phyloP scores from a whole-genome alignment of 2,113 vertebrate genomes.

The Hystrix cristata region DNA sequence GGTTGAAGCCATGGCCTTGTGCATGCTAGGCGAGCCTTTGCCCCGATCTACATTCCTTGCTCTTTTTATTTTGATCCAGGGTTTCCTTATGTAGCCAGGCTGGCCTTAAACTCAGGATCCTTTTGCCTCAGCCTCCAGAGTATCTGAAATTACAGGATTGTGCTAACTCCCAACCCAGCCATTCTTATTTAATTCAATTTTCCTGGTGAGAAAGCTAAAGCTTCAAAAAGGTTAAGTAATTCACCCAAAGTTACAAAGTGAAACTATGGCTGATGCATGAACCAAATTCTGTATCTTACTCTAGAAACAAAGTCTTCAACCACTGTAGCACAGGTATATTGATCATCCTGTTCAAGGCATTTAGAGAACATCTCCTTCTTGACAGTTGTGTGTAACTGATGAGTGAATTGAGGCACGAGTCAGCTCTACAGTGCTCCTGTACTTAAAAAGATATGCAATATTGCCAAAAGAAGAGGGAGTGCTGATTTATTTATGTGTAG shows the following conservation, averaged over 20 bases:
- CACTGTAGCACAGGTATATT: neutral
- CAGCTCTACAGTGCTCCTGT: neutral
- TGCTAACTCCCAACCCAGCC: neutral
- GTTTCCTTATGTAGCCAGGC: neutral
- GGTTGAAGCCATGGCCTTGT: neutral
- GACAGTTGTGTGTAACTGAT: neutral
- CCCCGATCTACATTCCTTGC: neutral
- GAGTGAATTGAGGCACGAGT: neutral
- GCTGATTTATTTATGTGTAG: neutral
- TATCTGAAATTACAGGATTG: too few relatives aligned
- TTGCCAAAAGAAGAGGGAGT: neutral
- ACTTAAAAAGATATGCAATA: neutral
- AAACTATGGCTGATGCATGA: neutral
- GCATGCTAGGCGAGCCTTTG: neutral
- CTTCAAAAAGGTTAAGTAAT: neutral
- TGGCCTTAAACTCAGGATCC: neutral
- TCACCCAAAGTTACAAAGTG: neutral
- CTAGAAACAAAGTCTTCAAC: neutral
- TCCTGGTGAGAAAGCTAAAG: neutral
- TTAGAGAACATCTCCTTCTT: neutral
- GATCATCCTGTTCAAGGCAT: neutral
- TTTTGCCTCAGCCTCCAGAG: neutral
- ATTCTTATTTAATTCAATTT: neutral
- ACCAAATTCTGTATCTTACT: neutral
- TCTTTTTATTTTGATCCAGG: neutral